Conservation (phyloP, 1,140 invertebrate genomes). For the Macrobrachium nipponense region DNA sequence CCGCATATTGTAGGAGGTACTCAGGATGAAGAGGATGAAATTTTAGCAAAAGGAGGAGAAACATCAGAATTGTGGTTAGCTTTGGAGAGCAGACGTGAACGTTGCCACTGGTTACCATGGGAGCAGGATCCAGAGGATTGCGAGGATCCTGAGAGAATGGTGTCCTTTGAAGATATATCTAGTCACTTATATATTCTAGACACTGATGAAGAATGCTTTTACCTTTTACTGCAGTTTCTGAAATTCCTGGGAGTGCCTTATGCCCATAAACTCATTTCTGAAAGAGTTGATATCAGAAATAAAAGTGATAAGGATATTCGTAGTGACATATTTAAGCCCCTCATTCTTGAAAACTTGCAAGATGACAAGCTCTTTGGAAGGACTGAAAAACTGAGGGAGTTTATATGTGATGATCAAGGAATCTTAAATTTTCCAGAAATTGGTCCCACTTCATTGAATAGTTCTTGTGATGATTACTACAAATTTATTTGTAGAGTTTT, state of each 20-base stretch:
- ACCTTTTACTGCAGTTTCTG: conserved; percentile 67
- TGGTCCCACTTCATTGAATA: conserved; percentile 39
- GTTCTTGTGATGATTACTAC: conserved; percentile 46
- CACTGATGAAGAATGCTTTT: conserved; percentile 65
- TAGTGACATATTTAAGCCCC: conserved; percentile 37
- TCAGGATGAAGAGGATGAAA: conserved; percentile 64
- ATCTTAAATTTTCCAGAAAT: conserved; percentile 43
- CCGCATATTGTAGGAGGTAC: conserved; percentile 35
- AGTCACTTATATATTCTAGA: conserved; percentile 67
- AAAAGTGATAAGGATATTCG: neutral
- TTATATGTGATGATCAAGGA: neutral
- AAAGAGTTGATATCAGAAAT: neutral
- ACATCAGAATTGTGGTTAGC: conserved; percentile 68
- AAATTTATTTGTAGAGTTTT: conserved; percentile 63
- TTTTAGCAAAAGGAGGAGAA: conserved; percentile 64
- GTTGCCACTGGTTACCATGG: conserved; percentile 70
- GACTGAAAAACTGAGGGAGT: neutral
- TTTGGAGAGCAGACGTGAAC: conserved; percentile 69
- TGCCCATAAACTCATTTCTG: neutral
- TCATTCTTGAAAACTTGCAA: conserved; percentile 57
- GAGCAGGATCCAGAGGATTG: conserved; percentile 69
- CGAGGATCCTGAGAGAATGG: conserved; percentile 70
- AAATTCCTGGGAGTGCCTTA: conserved; percentile 65
- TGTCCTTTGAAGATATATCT: conserved; percentile 70
- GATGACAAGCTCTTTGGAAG: conserved; percentile 41